Base-by-base conservation (phyloP, 2,888 invertebrate genomes). In the Arctia plantaginis region DNA sequence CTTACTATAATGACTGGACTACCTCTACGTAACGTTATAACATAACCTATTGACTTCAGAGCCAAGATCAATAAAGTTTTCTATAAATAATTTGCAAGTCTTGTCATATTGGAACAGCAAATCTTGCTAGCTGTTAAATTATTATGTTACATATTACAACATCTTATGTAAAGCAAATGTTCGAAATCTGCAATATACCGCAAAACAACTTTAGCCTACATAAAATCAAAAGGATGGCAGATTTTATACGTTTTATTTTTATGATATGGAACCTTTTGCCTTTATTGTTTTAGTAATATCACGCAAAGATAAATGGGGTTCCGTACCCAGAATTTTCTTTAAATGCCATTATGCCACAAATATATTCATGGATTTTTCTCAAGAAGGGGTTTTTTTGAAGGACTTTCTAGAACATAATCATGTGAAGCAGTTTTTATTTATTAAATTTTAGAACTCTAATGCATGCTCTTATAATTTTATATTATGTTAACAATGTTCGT, bases 231-330 rank as follows among this genome's bases (percentile, higher is more conserved):
- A 74, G 77, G 79, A 86, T 87, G 82, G 78, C 77, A 74, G 75
- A 82, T 84, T 79, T 81, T 79, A 79, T 78, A 80, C 77, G 75
- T 78, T 77, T 84, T 81, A 79, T 87, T 85, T 85, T 86, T 85
- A 82, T 83, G 85, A 79, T 80, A 79, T 73, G 76, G 74, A 76
- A 76, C 79, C 79, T 74, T 80, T 80, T 76, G 76, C 76, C 79
- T 85, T 86, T 87, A 86, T 84, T 87, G 85, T 85, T 82, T 86
- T 83, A 82, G 81, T 82, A 81, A 85, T 83, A 83, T 80, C 78
- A 72, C 67, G 74, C 64, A 65, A 66, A 82, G 82, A 86, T 87
- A 86, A 83, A 82, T 80, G 78, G 72, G 81, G 72, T 71, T 73
- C 20, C 55, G n/a, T 64, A 73, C 69, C 72, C 75, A 72, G 72